A percentile compares a stretch with the other conserved stretches of the same genome.
These are phyloP conservation scores for Ceratitis capitata DNA, from an alignment of 1,140 invertebrate genomes.

Conservation along the genomic window DNA sequence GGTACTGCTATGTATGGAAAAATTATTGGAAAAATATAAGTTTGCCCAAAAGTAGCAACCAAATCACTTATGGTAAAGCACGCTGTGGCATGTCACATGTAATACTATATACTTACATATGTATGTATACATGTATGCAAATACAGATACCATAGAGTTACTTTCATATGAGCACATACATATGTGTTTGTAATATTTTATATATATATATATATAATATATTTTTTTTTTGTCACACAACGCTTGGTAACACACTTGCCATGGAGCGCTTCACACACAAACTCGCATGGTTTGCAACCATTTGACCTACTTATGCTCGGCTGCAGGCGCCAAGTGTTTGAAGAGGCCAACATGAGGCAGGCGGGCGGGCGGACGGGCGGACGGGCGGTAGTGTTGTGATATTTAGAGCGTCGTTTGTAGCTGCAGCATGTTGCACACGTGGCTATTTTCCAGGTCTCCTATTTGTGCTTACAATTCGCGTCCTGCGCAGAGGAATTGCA, in stretches of 20 bases:
- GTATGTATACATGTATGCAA: background rate
- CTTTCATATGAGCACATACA: background rate
- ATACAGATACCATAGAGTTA: background rate
- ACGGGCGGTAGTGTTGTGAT: too few species aligned
- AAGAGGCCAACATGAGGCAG: background rate
- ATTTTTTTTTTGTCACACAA: background rate
- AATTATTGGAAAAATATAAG: background rate
- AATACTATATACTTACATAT: background rate
- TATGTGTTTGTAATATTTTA: background rate
- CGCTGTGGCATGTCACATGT: background rate
- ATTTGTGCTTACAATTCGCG: background rate
- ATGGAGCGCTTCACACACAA: background rate
- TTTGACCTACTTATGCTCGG: conserved; percentile 20
- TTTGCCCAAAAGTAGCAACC: background rate
- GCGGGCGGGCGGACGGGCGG: background rate
- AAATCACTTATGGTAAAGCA: background rate
- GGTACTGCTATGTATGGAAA: background rate
- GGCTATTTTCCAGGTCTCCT: conserved; percentile 12
- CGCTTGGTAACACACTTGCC: background rate
- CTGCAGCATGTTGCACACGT: conserved; percentile 7
- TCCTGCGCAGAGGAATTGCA: conserved; percentile 8
- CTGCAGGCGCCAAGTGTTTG: background rate
- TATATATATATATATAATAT: background rate
- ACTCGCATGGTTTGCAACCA: background rate
- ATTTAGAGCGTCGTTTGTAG: background rate